Percentiles rank a stretch among this genome's conserved stretches.
These are phyloP conservation scores for Acanthiza pusilla DNA, from an alignment of 2,797 vertebrate genomes.

Conservation along the genomic window DNA sequence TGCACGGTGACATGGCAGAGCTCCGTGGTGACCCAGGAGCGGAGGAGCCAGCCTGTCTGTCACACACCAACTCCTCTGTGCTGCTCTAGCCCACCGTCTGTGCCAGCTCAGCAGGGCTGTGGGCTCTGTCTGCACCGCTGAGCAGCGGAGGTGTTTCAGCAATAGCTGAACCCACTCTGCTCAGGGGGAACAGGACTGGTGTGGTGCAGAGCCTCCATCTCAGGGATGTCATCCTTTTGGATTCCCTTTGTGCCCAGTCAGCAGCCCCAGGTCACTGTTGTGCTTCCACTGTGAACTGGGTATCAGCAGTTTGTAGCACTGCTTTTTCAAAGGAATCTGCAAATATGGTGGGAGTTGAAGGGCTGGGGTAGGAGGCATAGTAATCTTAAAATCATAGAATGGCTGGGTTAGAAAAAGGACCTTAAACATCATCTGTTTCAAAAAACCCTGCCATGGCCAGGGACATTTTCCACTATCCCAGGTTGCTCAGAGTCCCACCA, in stretches of 20 bases:
- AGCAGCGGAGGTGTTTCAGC: not conserved
- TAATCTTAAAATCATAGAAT: not conserved
- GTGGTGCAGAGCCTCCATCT: not conserved
- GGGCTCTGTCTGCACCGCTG: not conserved
- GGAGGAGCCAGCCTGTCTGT: conserved; percentile 19
- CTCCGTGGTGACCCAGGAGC: not conserved
- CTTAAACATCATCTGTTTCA: not conserved
- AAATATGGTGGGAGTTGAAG: not conserved
- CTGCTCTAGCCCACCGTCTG: not conserved
- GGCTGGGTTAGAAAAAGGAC: not conserved
- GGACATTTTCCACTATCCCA: no score
- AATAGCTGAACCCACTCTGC: not conserved
- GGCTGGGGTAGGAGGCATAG: not conserved
- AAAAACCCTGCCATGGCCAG: not conserved
- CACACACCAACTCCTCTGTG: not conserved
- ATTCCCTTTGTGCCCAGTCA: not conserved
- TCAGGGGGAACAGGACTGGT: not conserved
- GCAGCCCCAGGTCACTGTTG: not conserved
- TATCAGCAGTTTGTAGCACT: not conserved
- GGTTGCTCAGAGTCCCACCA: not conserved
- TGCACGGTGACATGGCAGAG: not conserved
- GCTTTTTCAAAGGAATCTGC: not conserved
- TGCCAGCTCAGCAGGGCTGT: not conserved
- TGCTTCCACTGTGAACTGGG: not conserved
- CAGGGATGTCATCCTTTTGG: not conserved